Evolutionary conservation across 2,888 invertebrate genomes (phyloP), one percentile per base, ranked within the genome.

Genomic region (Machimus rusticus): DNA sequence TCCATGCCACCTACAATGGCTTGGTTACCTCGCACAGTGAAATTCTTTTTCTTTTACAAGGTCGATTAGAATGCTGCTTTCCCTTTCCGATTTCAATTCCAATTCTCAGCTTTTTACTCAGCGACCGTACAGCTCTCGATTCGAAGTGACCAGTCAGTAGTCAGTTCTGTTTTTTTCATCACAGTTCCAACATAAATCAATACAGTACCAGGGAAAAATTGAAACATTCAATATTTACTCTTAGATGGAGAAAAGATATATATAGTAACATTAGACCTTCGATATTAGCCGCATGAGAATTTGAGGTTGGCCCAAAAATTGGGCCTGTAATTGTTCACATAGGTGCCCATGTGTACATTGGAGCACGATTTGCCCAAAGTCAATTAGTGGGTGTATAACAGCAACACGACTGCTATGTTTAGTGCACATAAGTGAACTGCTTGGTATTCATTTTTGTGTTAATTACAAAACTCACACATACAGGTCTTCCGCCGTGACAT

Each of bases 341-440:
- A 39, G 39, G 39, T 39, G 12, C 12, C 16, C 51, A 31, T 74
- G 34, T 74, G 74, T 16, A 28, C 74, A 74, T 74, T 8, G 9
- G 19, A 77, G 34, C 77, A 39, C 77, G 31, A 34, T 16, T 74
- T 74, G 6, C 23, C 43, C 23, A 37, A 23, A 37, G 5, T 37
- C 78, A 78, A 78, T 78, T 78, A 78, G 78, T 78, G 78, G 23
- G 39, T 78, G 43, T 39, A 23, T 78, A 78, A 46, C 39, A 78
- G 19, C 43, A 23, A 37, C 34, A n/a, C 66, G 66, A 23, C 9
- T 66, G 23, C 66, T 19, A 28, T 66, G 66, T 66, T 66, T 66
- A 28, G 28, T 66, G 66, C 66, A 66, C 66, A 66, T 66, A 28
- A 28, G 28, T 23, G 23, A 23, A 66, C 28, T 51, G 51, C 66